Base-by-base conservation (phyloP, 2,113 vertebrate genomes). In the Diphyllodes magnificus region DNA sequence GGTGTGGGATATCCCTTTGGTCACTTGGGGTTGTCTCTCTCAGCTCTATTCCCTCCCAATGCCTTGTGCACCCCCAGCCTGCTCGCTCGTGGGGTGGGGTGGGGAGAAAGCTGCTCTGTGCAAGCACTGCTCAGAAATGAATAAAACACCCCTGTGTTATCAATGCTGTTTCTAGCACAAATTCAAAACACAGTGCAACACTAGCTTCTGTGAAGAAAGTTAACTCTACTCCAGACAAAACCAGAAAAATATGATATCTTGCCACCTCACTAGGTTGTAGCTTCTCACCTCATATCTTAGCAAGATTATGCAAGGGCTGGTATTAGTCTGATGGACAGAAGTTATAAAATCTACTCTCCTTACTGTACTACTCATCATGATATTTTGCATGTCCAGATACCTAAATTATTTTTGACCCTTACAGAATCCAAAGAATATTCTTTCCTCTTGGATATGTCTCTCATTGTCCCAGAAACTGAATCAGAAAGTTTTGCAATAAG, bases 1-100 rank as follows among this genome's bases (percentile, higher is more conserved):
- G 14, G 14, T 75, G 61, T 35, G 24, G 47, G 25, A 27, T 40
- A 61, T 16, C 28, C 19, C 47, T 61, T 22, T 17, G 17, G 14
- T 54, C 24, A 25, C 11, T 15, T 35, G 25, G 21, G 21, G 10
- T 30, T 39, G 6, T 30, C 17, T 31, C 11, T 47, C 30, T 47
- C n/a, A 61, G 14, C n/a, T 35, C 9, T 25, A 17, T 22, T 21
- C 11, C 25, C 20, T 47, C n/a, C 53, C 17, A 68, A 7, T 53
- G 8, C n/a, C 30, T 68, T 7, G 7, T 39, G 19, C 45, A 51
- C 4, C 6, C 24, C 7, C 7, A 31, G 22, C 21, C 25, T 35
- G 5, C 25, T 42, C 1, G 0, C 24, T 21, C 5, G 7, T 56
- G 17, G 7, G 12, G 8, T 31, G 13, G 30, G 4, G 4, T 60